These are phyloP conservation scores for Pseudochirops corinnae DNA, from an alignment of 2,797 vertebrate species.

Conservation along the genomic window DNA sequence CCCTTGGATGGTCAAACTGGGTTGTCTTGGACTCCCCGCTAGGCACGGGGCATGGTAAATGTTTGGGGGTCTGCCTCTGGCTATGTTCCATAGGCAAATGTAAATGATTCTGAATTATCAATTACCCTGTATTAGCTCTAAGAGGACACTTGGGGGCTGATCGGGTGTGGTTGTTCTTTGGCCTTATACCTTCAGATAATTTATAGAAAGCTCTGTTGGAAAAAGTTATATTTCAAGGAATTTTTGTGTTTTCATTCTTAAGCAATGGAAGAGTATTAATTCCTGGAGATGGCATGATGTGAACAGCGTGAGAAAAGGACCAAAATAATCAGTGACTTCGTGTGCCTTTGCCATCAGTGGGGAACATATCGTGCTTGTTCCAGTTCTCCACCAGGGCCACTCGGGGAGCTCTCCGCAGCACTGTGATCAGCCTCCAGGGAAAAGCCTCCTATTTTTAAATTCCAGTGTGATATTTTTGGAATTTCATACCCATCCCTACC, in stretches of 20 bases:
- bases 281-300: conserved; percentile 10
- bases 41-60: not conserved
- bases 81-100: not conserved
- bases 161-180: not conserved
- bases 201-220: conserved; percentile 66
- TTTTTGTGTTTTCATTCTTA: conserved; percentile 40
- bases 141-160: conserved; percentile 15
- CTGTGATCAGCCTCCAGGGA: conserved; percentile 64
- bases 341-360: conserved; percentile 64
- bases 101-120: not conserved
- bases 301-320: conserved; percentile 64
- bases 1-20: not conserved
- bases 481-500: conserved; percentile 70
- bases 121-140: not conserved
- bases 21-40: not conserved
- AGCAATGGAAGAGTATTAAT: conserved; percentile 68
- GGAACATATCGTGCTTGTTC: conserved; percentile 72
- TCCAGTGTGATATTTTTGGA: conserved; percentile 73
- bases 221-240: conserved; percentile 54
- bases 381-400: conserved; percentile 70
- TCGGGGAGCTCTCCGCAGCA: conserved; percentile 76
- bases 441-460: conserved; percentile 81
- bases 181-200: not conserved
- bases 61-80: not conserved
- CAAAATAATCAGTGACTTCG: conserved; percentile 74